Evolutionary conservation across 2,113 vertebrate genomes (phyloP), one percentile per base, ranked within the genome.

Genomic region (Brienomyrus longianalis): DNA sequence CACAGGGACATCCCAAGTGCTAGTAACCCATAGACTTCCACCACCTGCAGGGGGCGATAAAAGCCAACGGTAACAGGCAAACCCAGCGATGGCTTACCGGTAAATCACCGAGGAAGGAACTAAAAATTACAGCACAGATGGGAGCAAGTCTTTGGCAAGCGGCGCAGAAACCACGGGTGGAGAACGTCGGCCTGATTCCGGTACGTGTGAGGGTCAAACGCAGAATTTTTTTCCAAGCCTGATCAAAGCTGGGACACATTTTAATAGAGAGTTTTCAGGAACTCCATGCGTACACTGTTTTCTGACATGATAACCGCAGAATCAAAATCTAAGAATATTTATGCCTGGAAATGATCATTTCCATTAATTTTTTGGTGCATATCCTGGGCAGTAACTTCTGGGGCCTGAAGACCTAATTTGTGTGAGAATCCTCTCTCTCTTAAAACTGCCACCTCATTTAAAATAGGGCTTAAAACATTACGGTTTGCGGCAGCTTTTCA

Each of bases 1-100:
- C 98, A 99, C 52, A 99, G 94, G 91, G 98, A 99, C 98, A 99
- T 99, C 13, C 98, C 98, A 94, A 99, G 92, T 21, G 98, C 98
- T 47, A 99, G 95, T 89, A 99, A 97, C 15, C 98, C 98, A 6
- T 99, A 99, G 1, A 99, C 98, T 90, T 99, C 98, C 90, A 99
- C 98, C 90, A 99, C 98, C 98, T 99, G 94, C 9, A 86, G 91
- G n/a, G 48, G 85, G 50, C 35, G 52, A 59, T 8, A 39, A 88
- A n/a, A 51, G 70, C 21, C 5, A 35, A 59, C 54, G 6, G 54
- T 59, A 27, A 48, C 31, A 88, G 8, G 51, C 27, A 56, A 80
- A 43, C 5, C 74, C 35, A 43, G 39, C 2, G n/a, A 80, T 0
- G 35, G 17, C 74, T 43, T 80, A 43, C 15, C 2, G 35, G 13